Evolutionary conservation across 1,140 invertebrate species (phyloP), one percentile per base, ranked within the genome.

Genomic region (Cotesia glomerata): DNA sequence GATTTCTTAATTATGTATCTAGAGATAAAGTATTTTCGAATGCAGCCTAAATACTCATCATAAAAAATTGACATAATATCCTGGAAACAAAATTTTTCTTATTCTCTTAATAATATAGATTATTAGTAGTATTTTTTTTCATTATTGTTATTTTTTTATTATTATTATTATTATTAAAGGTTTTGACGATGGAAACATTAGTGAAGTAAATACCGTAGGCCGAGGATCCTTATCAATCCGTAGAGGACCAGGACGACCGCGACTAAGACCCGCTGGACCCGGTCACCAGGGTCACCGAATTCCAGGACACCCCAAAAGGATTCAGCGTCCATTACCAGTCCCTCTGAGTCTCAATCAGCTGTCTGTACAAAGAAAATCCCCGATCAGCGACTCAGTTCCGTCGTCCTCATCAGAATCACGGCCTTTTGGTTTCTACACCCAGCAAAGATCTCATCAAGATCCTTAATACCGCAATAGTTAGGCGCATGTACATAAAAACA

Each of bases 221-320:
- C 56, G 56, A 7, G 56, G 56, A 26, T 26, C 56, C 18, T 9
- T 58, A 18, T 58, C 56, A 58, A 76, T 84, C 4, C 88, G 91
- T 69, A 83, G 93, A 32, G 93, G 93, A 8, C 93, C 94, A 0
- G 95, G 95, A 13, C 82, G 95, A 77, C 95, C 95, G 0, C 86
- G 93, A 4, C 84, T 93, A 5, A 89, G 90, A 74, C 91, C 89
- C 2, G 86, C 88, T 52, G 92, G 91, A 3, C 92, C 91, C 0
- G 84, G 88, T 0, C 89, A 93, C 79, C 87, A 89, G 64, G 90
- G 90, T 14, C 87, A 88, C 26, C 88, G 91, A 8, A 87, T 51
- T 56, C 86, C 56, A 81, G 88, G 73, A 82, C 90, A 81, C 68
- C 80, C 81, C 13, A 66, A 82, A 26, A 84, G 82, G 62, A 71